phyloP scores from a whole-genome alignment of 2,113 vertebrate genomes.

The Cyrtonyx montezumae region DNA sequence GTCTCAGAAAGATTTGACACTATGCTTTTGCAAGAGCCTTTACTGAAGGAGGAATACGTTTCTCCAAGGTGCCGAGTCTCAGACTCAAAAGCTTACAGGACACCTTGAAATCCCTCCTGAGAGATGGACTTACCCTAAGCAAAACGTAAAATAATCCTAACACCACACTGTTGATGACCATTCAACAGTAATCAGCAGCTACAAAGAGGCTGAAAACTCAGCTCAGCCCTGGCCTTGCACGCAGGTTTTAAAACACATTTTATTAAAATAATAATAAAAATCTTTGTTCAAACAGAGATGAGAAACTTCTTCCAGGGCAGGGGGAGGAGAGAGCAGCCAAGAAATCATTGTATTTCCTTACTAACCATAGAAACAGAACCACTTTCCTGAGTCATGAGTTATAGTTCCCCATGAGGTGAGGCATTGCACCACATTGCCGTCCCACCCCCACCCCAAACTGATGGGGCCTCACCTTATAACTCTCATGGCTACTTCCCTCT shows the following conservation, averaged over 20 bases:
- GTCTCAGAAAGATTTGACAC: not conserved
- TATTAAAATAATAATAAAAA: not conserved
- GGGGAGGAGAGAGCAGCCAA: not conserved
- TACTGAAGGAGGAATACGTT: accelerated
- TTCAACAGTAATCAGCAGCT: not conserved
- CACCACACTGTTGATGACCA: not conserved
- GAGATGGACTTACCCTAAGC: not conserved
- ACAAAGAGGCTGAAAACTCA: not conserved
- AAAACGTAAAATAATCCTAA: not conserved
- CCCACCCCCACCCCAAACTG: not conserved
- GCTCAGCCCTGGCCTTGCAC: not conserved
- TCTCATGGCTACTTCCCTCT: not conserved
- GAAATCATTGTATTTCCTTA: not conserved
- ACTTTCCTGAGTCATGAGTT: constrained; percentile 2
- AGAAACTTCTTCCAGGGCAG: not conserved
- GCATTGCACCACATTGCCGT: accelerated
- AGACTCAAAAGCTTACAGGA: not conserved
- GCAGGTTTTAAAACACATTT: not conserved
- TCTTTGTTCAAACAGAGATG: not conserved
- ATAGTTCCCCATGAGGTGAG: not conserved
- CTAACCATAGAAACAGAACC: constrained; percentile 13
- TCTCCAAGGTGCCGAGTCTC: not conserved
- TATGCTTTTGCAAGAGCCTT: not conserved
- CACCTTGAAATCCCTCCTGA: not conserved
- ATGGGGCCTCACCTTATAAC: not conserved